These are phyloP conservation scores for Ptychochromis oligacanthus DNA, from an alignment of 2,113 vertebrate species.

Conservation along the genomic window DNA sequence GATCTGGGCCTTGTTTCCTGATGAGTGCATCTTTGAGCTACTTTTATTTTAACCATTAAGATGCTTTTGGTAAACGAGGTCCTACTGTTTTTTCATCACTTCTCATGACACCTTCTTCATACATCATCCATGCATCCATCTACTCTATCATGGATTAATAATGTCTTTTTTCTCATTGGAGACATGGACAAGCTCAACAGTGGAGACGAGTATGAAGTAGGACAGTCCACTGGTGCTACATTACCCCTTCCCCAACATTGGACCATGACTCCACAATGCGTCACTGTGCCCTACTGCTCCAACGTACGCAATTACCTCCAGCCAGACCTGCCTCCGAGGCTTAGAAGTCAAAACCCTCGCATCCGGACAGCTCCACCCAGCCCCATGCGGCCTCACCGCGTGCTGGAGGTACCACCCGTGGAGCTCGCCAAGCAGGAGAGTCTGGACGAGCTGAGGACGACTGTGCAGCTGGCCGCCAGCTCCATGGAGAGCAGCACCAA, in stretches of 20 bases:
- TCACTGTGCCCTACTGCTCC: conserved; percentile 33
- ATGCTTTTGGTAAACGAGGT: conserved; percentile 10
- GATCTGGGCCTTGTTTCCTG: conserved; percentile 1
- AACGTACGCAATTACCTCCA: conserved; percentile 15
- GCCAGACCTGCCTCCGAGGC: background rate
- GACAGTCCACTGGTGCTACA: background rate
- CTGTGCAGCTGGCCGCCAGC: conserved; percentile 64
- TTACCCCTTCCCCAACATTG: background rate
- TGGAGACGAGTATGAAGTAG: background rate
- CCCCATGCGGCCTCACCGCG: conserved; percentile 43
- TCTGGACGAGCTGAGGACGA: conserved; percentile 67
- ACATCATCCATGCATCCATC: conserved; percentile 17
- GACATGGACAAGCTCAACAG: conserved; percentile 58
- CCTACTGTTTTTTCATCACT: background rate
- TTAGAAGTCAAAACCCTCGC: conserved; percentile 19
- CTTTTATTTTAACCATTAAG: background rate
- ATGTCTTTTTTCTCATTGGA: conserved; percentile 59
- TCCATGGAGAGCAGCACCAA: conserved; percentile 74
- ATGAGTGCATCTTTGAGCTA: background rate
- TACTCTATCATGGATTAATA: background rate
- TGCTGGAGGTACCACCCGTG: background rate
- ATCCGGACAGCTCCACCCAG: conserved; percentile 71
- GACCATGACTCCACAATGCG: conserved; percentile 34
- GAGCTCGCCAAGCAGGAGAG: conserved; percentile 69
- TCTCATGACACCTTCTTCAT: background rate